Evolutionary conservation across 1,140 invertebrate genomes (phyloP).

Genomic region (Drosophila sucinea): DNA sequence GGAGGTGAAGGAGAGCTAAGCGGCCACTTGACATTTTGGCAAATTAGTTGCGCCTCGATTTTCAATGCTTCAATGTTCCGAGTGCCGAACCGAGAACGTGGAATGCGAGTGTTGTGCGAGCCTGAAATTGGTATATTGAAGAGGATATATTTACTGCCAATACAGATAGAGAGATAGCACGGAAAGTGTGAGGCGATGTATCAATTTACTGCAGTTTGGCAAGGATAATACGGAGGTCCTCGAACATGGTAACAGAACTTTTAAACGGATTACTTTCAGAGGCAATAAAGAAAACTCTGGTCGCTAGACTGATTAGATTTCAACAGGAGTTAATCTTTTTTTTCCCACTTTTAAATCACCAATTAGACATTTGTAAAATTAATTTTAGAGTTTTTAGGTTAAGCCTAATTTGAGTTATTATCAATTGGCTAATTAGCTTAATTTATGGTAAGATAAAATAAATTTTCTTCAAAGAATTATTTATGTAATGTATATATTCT

Average conservation of each 20-base stretch:
- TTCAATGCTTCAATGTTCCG: slow-evolving; percentile 27
- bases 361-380: no score
- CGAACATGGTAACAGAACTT: slow-evolving; percentile 1
- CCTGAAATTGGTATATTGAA: slow-evolving; percentile 13
- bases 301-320: no score
- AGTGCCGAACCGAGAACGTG: slow-evolving; percentile 1
- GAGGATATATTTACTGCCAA: slow-evolving; percentile 12
- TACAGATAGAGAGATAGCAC: neutral
- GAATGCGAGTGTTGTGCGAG: slow-evolving; percentile 1
- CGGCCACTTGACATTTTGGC: slow-evolving; percentile 51
- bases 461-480: no score
- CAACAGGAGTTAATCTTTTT: no score
- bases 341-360: no score
- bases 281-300: neutral
- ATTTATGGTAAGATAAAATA: no score
- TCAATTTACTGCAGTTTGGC: slow-evolving; percentile 10
- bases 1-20: slow-evolving; percentile 15
- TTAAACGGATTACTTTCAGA: neutral
- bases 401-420: no score
- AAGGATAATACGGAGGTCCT: neutral
- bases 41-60: slow-evolving; percentile 61
- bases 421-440: no score
- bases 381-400: no score
- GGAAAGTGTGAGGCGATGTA: slow-evolving; percentile 11
- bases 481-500: no score